Percentiles rank a stretch among this genome's conserved stretches.
Evolutionary conservation across 2,888 invertebrate species (phyloP).

Genomic region (Thyatira batis): DNA sequence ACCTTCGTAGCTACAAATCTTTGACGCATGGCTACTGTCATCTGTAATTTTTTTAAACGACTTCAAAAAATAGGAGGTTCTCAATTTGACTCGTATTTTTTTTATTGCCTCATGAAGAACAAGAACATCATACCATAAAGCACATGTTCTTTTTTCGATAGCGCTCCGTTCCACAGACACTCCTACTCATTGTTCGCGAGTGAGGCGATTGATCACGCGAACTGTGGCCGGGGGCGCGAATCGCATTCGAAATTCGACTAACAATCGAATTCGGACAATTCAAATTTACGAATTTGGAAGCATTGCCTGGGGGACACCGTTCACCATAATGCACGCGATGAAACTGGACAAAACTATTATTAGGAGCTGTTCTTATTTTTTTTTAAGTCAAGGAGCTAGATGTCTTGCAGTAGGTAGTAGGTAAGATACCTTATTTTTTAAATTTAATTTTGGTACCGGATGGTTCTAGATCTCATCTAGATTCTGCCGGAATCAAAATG

Average conservation of each 20-base stretch:
- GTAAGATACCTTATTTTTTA: no score
- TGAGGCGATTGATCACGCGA: constrained; percentile 53
- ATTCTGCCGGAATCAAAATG: no score
- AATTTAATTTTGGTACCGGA: no score
- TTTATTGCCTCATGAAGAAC: neutral
- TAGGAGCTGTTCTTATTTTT: neutral
- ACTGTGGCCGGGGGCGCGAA: constrained; percentile 39
- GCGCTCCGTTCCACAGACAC: constrained; percentile 21
- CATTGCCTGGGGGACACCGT: constrained; percentile 49
- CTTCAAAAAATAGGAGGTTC: no score
- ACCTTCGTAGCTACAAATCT: neutral
- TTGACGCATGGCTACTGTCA: neutral
- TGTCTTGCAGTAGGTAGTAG: neutral
- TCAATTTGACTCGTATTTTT: no score
- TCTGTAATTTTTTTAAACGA: neutral
- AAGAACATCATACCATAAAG: constrained; percentile 18
- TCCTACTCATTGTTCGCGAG: constrained; percentile 40
- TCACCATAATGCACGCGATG: constrained; percentile 72
- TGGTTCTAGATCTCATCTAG: no score
- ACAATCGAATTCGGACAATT: constrained; percentile 25
- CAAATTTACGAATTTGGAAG: constrained; percentile 61
- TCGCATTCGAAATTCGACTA: constrained; percentile 29
- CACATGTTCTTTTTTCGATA: constrained; percentile 18
- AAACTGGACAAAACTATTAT: constrained; percentile 33
- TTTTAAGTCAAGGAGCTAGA: neutral